phyloP scores from a whole-genome alignment of 2,888 invertebrate species.

The Esperia sulphurella region DNA sequence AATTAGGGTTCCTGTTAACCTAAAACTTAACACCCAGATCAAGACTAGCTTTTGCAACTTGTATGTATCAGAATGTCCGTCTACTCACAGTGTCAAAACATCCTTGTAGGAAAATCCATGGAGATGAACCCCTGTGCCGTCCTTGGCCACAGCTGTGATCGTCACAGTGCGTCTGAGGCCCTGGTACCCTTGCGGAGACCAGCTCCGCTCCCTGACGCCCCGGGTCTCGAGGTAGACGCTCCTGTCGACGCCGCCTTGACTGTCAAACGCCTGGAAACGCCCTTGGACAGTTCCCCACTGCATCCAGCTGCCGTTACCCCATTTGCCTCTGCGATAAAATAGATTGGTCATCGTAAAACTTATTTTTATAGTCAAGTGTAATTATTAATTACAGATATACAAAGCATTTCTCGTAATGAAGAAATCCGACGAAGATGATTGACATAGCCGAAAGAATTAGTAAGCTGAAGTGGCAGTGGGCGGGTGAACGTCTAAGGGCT shows the following conservation, averaged over 20 bases:
- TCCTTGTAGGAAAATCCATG: conserved; percentile 71
- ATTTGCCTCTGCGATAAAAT: conserved; percentile 49
- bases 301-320: conserved; percentile 72
- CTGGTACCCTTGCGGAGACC: conserved; percentile 44
- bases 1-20: too few relatives aligned
- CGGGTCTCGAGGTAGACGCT: conserved; percentile 69
- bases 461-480: too few relatives aligned
- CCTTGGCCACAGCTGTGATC: conserved; percentile 58
- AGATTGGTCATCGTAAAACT: too few relatives aligned
- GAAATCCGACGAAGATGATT: too few relatives aligned
- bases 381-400: too few relatives aligned
- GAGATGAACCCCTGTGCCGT: conserved; percentile 80
- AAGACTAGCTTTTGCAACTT: too few relatives aligned
- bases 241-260: conserved; percentile 41
- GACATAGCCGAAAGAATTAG: too few relatives aligned
- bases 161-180: conserved; percentile 44
- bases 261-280: conserved; percentile 66
- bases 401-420: too few relatives aligned
- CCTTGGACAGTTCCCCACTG: conserved; percentile 83
- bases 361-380: too few relatives aligned
- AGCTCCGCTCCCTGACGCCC: conserved; percentile 68
- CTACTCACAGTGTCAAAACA: conserved; percentile 79
- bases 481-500: too few relatives aligned
- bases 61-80: too few relatives aligned
- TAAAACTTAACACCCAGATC: too few relatives aligned